phyloP scores from a whole-genome alignment of 2,888 invertebrate species.

The Eurois occulta region DNA sequence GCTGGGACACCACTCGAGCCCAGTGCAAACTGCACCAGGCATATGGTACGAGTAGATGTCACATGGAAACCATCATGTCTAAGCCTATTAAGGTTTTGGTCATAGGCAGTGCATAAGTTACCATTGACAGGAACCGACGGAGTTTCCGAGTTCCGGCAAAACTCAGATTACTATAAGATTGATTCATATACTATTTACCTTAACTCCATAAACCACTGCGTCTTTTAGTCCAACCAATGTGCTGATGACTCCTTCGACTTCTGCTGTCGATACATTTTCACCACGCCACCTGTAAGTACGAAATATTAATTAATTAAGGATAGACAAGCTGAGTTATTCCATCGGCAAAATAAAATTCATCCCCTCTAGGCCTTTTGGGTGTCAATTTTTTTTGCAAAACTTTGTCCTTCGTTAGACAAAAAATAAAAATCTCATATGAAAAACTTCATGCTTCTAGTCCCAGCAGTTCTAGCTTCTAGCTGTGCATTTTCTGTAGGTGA shows the following conservation, averaged over 20 bases:
- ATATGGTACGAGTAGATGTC: no score
- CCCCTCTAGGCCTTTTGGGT: no score
- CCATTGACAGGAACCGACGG: not conserved
- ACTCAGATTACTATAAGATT: not conserved
- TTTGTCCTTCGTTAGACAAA: no score
- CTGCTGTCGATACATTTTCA: slow-evolving; percentile 98
- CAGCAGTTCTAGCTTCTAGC: not conserved
- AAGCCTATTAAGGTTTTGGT: not conserved
- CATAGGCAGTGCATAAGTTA: not conserved
- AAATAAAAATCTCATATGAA: not conserved
- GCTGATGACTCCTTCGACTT: slow-evolving; percentile 97
- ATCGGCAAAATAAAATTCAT: not conserved
- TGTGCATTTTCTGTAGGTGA: not conserved
- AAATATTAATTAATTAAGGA: not conserved
- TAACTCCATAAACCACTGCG: slow-evolving; percentile 97
- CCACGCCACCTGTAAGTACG: slow-evolving; percentile 94
- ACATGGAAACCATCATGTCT: not conserved
- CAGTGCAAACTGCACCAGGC: no score
- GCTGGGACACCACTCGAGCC: no score
- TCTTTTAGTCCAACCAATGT: slow-evolving; percentile 94
- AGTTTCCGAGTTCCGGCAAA: not conserved
- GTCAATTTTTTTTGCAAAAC: no score
- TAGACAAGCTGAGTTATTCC: not conserved
- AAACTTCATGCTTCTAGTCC: not conserved
- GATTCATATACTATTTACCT: slow-evolving; percentile 88